Evolutionary conservation across 2,113 vertebrate genomes (phyloP).

Genomic region (Peromyscus maniculatus): DNA sequence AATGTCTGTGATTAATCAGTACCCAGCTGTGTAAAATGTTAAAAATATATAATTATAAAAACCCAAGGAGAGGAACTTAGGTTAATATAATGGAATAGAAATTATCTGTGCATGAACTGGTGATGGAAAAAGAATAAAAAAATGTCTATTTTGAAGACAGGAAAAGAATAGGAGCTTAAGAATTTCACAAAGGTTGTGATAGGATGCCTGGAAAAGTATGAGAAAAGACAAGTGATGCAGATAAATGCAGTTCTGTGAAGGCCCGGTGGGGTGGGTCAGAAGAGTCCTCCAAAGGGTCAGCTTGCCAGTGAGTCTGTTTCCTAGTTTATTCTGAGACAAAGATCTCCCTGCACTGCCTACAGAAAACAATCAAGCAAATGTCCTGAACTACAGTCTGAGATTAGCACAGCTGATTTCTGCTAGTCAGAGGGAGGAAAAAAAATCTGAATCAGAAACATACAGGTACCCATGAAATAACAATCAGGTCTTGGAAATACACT

Average conservation of each 20-base stretch:
- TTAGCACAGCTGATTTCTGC: background rate
- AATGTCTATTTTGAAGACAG: background rate
- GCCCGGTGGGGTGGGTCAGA: background rate
- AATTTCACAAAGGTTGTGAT: background rate
- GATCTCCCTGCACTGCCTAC: background rate
- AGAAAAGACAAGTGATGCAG: background rate
- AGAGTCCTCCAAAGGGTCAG: background rate
- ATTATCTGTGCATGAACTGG: background rate
- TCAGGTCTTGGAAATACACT: background rate
- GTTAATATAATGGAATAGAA: background rate
- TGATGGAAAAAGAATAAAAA: background rate
- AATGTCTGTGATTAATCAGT: background rate
- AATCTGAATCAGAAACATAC: background rate
- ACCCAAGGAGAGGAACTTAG: background rate
- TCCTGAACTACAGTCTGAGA: background rate
- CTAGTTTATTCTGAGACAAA: background rate
- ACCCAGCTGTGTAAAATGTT: background rate
- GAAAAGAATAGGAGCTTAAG: background rate
- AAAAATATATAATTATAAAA: background rate
- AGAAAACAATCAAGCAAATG: background rate
- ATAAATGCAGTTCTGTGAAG: background rate
- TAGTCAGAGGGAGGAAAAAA: background rate
- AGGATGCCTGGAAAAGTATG: background rate
- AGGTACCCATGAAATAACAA: background rate
- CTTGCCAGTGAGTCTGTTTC: background rate